A percentile compares a stretch with the other conserved stretches of the same genome.
Evolutionary conservation across 1,140 invertebrate genomes (phyloP).

Genomic region (Drosophila varians): DNA sequence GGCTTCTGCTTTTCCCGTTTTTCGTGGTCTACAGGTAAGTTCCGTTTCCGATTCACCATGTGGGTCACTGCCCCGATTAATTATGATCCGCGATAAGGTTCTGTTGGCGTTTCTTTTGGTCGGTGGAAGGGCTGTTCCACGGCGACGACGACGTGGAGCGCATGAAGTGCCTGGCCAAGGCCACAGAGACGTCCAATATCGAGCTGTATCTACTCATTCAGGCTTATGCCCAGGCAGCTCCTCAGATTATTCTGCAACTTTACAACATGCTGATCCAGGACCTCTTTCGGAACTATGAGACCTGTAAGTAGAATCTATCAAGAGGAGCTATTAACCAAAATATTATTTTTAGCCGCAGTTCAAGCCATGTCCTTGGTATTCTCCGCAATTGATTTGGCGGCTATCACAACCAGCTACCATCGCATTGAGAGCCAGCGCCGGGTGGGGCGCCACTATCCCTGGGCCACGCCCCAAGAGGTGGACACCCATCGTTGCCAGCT

Average conservation of each 20-base stretch:
- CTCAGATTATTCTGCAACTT: constrained; percentile 88
- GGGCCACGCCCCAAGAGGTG: constrained; percentile 84
- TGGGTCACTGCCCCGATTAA: neutral
- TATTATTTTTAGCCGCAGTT: constrained; percentile 85
- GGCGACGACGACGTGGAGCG: constrained; percentile 85
- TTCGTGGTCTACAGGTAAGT: constrained; percentile 88
- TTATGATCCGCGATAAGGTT: constrained; percentile 83
- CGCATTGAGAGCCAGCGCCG: constrained; percentile 90
- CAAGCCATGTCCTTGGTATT: constrained; percentile 87
- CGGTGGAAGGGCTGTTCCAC: constrained; percentile 87
- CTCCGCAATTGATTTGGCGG: constrained; percentile 87
- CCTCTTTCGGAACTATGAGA: constrained; percentile 76
- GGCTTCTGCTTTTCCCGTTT: constrained; percentile 87
- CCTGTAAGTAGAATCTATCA: constrained; percentile 48
- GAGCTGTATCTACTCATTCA: constrained; percentile 90
- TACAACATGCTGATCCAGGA: constrained; percentile 85
- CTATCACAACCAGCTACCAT: constrained; percentile 88
- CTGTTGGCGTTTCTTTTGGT: constrained; percentile 88
- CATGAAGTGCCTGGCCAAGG: constrained; percentile 85
- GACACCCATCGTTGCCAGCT: constrained; percentile 44
- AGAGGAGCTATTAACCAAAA: neutral
- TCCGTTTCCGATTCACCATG: neutral
- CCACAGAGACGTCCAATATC: constrained; percentile 86
- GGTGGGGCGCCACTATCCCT: constrained; percentile 89
- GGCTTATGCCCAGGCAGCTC: constrained; percentile 89